phyloP scores from a whole-genome alignment of 1,140 invertebrate genomes.

The Panonychus citri region DNA sequence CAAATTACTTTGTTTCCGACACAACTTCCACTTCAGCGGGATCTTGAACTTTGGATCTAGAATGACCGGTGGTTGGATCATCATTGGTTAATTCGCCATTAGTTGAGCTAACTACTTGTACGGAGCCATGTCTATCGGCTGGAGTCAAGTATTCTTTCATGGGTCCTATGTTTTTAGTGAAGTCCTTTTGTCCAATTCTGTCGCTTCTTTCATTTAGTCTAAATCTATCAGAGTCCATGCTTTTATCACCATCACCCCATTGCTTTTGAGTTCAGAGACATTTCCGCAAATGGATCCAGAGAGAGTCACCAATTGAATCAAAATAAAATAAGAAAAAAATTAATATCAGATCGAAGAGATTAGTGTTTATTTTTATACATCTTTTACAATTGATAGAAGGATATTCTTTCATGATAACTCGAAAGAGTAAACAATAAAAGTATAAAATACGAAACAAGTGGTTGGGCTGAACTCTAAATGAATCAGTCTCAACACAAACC shows the following conservation, averaged over 20 bases:
- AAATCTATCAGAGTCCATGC: conserved; percentile 3
- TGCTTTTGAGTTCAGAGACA: too few species aligned
- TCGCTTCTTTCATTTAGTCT: background rate
- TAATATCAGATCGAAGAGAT: too few species aligned
- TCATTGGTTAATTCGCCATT: conserved; percentile 84
- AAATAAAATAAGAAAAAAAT: too few species aligned
- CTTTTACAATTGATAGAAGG: too few species aligned
- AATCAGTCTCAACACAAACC: too few species aligned
- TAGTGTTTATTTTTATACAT: too few species aligned
- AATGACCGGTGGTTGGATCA: conserved; percentile 82
- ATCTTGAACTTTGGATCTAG: conserved; percentile 81
- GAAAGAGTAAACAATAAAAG: too few species aligned
- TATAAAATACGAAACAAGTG: too few species aligned
- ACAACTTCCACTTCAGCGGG: conserved; percentile 68
- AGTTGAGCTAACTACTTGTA: conserved; percentile 84
- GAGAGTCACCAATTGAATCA: too few species aligned
- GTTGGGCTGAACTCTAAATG: too few species aligned
- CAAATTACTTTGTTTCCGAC: conserved; percentile 31
- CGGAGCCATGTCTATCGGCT: conserved; percentile 19
- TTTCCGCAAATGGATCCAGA: too few species aligned
- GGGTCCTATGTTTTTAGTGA: background rate
- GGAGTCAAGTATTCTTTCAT: conserved; percentile 5
- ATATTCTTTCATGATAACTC: too few species aligned
- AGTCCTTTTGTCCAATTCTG: background rate
- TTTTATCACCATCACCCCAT: background rate